Percentiles rank a stretch among this genome's conserved stretches.
Evolutionary conservation across 2,888 invertebrate genomes (phyloP).

Genomic region (Leptogaster cylindrica): DNA sequence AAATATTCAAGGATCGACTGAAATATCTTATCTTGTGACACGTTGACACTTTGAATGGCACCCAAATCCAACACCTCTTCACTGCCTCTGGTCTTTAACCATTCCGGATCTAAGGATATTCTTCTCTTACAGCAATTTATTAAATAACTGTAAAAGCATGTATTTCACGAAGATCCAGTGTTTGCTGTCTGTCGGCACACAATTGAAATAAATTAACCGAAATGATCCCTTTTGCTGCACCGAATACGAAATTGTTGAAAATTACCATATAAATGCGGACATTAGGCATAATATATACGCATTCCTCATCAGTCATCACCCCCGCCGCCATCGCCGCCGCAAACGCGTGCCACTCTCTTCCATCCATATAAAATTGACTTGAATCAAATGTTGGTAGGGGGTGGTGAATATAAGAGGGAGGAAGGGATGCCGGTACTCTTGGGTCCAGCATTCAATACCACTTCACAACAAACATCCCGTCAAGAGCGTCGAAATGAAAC

Average conservation of each 20-base stretch:
- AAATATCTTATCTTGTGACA: neutral
- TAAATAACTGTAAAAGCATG: neutral
- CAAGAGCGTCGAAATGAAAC: slow-evolving; percentile 27
- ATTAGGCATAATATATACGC: slow-evolving; percentile 7
- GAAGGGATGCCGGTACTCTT: neutral
- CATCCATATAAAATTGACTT: too few relatives aligned
- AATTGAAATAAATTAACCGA: slow-evolving; percentile 35
- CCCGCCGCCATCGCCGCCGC: too few relatives aligned
- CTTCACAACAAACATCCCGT: slow-evolving; percentile 17
- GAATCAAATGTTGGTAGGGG: neutral
- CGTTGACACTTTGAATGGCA: neutral
- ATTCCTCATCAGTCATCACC: too few relatives aligned
- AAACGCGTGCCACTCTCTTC: too few relatives aligned
- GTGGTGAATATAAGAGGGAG: neutral
- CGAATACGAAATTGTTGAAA: slow-evolving; percentile 33
- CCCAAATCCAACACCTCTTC: neutral
- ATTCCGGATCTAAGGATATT: neutral
- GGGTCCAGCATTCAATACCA: neutral
- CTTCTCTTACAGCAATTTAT: neutral
- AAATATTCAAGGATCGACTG: neutral
- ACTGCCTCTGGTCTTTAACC: neutral
- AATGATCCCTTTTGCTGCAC: slow-evolving; percentile 27
- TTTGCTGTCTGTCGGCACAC: slow-evolving; percentile 19
- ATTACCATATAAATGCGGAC: slow-evolving; percentile 37
- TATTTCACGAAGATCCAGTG: neutral